phyloP scores from a whole-genome alignment of 2,113 vertebrate genomes.

The Zosterops japonicus region DNA sequence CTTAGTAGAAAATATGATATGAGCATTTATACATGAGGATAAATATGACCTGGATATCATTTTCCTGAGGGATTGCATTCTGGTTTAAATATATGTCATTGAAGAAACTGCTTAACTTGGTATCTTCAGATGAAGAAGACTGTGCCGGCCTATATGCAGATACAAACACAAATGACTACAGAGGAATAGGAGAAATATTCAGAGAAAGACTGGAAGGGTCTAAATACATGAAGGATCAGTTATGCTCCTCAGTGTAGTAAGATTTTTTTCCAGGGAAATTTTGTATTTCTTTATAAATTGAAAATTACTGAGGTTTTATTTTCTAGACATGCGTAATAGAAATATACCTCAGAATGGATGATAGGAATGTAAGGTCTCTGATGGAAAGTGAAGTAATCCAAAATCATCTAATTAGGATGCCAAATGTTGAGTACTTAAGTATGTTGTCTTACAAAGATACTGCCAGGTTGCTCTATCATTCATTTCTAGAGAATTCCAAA shows the following conservation, averaged over 20 bases:
- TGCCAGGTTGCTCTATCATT: neutral
- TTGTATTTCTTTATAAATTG: neutral
- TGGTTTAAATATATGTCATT: neutral
- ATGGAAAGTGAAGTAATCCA: neutral
- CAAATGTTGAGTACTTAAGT: neutral
- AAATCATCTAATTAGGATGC: neutral
- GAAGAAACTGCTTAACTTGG: neutral
- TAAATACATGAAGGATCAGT: neutral
- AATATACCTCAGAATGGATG: rapidly evolving
- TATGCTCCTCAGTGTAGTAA: neutral
- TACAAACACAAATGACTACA: neutral
- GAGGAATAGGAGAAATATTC: neutral
- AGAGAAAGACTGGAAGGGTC: neutral
- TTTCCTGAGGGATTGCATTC: neutral
- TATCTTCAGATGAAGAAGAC: neutral
- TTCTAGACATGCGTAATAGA: neutral
- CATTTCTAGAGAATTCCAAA: neutral
- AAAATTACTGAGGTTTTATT: neutral
- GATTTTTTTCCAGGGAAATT: neutral
- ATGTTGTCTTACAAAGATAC: neutral
- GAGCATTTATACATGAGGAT: neutral
- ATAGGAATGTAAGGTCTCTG: neutral
- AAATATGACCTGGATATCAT: neutral
- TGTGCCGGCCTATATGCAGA: neutral
- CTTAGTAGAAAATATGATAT: neutral